Conservation (phyloP, 2,888 invertebrate species). For the Baccha elongata region DNA sequence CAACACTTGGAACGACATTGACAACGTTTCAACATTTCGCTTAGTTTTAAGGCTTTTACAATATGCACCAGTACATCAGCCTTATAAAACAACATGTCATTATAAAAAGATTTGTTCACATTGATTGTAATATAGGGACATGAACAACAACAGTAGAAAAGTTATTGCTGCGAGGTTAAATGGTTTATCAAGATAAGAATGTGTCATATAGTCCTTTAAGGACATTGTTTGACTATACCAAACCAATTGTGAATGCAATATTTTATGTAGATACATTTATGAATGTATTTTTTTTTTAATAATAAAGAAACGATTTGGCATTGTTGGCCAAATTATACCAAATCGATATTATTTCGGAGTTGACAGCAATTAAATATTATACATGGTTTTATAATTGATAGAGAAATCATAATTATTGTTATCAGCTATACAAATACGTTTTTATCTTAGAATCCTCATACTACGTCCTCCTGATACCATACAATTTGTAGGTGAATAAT, state of each 20-base stretch:
- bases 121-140: constrained; percentile 22
- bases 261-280: neutral
- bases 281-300: neutral
- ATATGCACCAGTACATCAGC: neutral
- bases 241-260: neutral
- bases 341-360: constrained; percentile 21
- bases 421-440: too few relatives aligned
- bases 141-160: constrained; percentile 3
- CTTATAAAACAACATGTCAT: constrained; percentile 38
- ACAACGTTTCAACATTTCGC: constrained; percentile 9
- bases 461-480: too few relatives aligned
- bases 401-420: constrained; percentile 6
- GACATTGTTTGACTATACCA: neutral
- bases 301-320: constrained; percentile 1
- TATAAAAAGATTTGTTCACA: constrained; percentile 28
- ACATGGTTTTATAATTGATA: constrained; percentile 12
- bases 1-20: constrained; percentile 29
- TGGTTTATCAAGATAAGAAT: constrained; percentile 52
- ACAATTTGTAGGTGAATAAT: too few relatives aligned
- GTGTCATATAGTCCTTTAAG: constrained; percentile 45
- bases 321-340: constrained; percentile 17
- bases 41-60: constrained; percentile 3
- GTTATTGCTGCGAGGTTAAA: constrained; percentile 16
- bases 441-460: too few relatives aligned
- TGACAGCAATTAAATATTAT: constrained; percentile 36